Evolutionary conservation across 2,113 vertebrate species (phyloP).

Genomic region (Garra rufa): DNA sequence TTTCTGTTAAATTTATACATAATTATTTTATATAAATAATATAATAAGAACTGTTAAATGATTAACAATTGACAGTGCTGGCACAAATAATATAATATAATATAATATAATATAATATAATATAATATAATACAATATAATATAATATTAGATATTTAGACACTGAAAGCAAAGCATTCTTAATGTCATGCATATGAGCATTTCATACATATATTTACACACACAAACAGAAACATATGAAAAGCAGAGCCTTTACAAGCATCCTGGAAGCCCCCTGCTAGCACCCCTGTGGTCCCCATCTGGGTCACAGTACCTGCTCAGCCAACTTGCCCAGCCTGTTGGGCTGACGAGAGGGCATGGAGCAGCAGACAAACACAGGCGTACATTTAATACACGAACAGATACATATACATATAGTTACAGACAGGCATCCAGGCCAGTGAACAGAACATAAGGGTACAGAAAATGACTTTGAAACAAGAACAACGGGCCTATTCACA

Average conservation of each 20-base stretch:
- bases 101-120: background rate
- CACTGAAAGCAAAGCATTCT: slow-evolving; percentile 4
- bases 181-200: slow-evolving; percentile 36
- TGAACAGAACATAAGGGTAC: slow-evolving; percentile 44
- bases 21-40: no score
- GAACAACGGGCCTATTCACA: background rate
- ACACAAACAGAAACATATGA: slow-evolving; percentile 18
- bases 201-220: background rate
- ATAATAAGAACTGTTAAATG: no score
- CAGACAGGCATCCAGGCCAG: slow-evolving; percentile 30
- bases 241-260: slow-evolving; percentile 39
- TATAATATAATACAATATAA: background rate
- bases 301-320: slow-evolving; percentile 91
- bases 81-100: background rate
- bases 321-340: slow-evolving; percentile 97
- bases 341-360: slow-evolving; percentile 88
- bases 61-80: background rate
- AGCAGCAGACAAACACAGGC: slow-evolving; percentile 70
- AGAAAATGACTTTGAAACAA: slow-evolving; percentile 28
- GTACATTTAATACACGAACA: slow-evolving; percentile 54
- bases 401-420: slow-evolving; percentile 53
- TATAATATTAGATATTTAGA: background rate
- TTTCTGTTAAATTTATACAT: no score
- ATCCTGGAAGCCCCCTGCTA: slow-evolving; percentile 18
- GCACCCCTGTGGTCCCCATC: slow-evolving; percentile 53